Conservation (phyloP, 1,140 invertebrate species). For the Platyscapa corneri region DNA sequence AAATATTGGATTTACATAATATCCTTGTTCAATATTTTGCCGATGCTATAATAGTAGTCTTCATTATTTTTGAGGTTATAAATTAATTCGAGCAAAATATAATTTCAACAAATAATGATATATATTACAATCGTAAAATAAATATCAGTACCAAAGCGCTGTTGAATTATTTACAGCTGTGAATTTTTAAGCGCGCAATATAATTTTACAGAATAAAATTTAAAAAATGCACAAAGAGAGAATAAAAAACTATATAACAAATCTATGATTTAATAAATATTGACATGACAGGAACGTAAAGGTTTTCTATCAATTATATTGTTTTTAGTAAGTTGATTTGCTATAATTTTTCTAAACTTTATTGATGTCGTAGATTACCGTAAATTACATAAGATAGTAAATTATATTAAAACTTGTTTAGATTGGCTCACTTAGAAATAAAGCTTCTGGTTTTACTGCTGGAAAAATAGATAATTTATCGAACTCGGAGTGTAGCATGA, state of each 20-base stretch:
- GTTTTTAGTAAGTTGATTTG: neutral
- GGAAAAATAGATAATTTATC: neutral
- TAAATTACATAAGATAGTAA: neutral
- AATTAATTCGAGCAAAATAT: neutral
- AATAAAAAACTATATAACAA: neutral
- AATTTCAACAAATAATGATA: neutral
- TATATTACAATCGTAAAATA: constrained; percentile 6
- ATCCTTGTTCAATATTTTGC: neutral
- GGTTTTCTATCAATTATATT: neutral
- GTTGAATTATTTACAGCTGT: neutral
- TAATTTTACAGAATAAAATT: neutral
- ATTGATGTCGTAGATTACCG: constrained; percentile 9
- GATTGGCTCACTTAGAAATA: neutral
- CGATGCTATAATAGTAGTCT: neutral
- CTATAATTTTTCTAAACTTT: constrained; percentile 2
- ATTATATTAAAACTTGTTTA: neutral
- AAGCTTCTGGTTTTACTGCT: neutral
- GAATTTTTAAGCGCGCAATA: neutral
- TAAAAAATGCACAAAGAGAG: neutral
- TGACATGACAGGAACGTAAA: neutral
- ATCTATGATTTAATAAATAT: constrained; percentile 16
- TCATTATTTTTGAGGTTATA: neutral
- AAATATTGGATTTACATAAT: neutral
- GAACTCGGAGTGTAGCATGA: neutral
- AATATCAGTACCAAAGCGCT: neutral